Evolutionary conservation across 2,888 invertebrate genomes (phyloP), one percentile per base, ranked within the genome.

Genomic region (Pristionchus fissidentatus): DNA sequence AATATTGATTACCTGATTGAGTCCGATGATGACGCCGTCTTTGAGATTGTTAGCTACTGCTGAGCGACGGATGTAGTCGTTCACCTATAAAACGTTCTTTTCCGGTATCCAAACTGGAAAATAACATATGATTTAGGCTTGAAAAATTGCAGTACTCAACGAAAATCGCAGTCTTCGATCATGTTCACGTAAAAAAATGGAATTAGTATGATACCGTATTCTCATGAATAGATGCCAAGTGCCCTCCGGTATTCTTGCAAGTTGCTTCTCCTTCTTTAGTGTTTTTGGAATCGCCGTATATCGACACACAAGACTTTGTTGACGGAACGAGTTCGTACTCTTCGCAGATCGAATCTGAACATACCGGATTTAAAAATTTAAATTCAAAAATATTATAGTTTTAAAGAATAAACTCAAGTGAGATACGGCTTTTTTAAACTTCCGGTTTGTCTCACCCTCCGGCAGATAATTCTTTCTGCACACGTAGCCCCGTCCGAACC

Each of bases 31-130:
- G 0, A 77, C 75, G 10, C 75, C 75, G 32, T 77, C 32, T 41
- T 15, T 35, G 32, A 77, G 19, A 52, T 49, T 49, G 4, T 22
- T 8, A 4, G 75, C 26, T 22, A 77, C 41, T 19, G 75, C 75
- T 10, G 32, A 46, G 4, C 75, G 75, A 77, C 75, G 75, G 19
- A 77, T 77, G 75, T 49, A 77, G n/a, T 77, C 75, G 49, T 77
- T 77, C 10, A 77, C 75, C 75, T 77, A 35, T 35, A 41, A 43
- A 3, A n/a, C n/a, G n/a, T n/a, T n/a, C n/a, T n/a, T n/a, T n/a
- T n/a, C n/a, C n/a, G n/a, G n/a, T n/a, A n/a, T n/a, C n/a, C n/a
- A n/a, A n/a, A n/a, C n/a, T n/a, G n/a, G n/a, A n/a, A n/a, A n/a
- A n/a, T n/a, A n/a, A n/a, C n/a, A n/a, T n/a, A n/a, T n/a, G n/a